These are phyloP conservation scores for Todus mexicanus DNA, from an alignment of 2,797 vertebrate species.

Conservation along the genomic window DNA sequence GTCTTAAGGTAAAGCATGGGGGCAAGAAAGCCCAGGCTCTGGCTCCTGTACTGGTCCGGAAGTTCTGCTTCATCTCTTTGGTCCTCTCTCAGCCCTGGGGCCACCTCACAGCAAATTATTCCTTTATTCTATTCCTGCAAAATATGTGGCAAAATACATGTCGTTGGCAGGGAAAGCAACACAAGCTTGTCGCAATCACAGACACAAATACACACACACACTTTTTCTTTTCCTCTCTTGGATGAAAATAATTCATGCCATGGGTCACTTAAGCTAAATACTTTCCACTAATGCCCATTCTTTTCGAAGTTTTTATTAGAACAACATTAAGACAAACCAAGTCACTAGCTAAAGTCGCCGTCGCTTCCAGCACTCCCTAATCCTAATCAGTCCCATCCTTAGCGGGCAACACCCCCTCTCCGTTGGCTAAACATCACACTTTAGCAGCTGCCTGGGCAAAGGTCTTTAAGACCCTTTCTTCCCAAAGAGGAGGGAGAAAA, in stretches of 20 bases:
- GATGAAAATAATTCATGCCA: neutral
- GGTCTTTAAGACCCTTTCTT: neutral
- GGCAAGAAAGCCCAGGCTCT: neutral
- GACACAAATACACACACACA: neutral
- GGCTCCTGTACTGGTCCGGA: neutral
- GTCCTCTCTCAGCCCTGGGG: neutral
- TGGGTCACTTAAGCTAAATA: neutral
- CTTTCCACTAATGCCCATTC: neutral
- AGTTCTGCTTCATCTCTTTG: neutral
- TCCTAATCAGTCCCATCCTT: accelerated
- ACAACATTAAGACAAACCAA: neutral
- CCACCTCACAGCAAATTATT: neutral
- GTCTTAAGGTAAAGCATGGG: neutral
- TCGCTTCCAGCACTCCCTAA: neutral
- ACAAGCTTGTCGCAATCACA: neutral
- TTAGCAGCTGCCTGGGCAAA: neutral
- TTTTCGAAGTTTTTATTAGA: neutral
- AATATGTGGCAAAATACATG: neutral
- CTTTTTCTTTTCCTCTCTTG: neutral
- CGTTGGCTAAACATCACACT: neutral
- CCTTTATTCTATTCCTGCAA: neutral
- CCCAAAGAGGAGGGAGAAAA: neutral
- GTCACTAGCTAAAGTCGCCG: neutral
- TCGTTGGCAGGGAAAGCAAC: neutral
- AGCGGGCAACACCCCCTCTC: neutral